A percentile compares a stretch with the other conserved stretches of the same genome.
These are phyloP conservation scores for Microcebus griseorufus DNA, from an alignment of 2,113 vertebrate species.

Conservation along the genomic window DNA sequence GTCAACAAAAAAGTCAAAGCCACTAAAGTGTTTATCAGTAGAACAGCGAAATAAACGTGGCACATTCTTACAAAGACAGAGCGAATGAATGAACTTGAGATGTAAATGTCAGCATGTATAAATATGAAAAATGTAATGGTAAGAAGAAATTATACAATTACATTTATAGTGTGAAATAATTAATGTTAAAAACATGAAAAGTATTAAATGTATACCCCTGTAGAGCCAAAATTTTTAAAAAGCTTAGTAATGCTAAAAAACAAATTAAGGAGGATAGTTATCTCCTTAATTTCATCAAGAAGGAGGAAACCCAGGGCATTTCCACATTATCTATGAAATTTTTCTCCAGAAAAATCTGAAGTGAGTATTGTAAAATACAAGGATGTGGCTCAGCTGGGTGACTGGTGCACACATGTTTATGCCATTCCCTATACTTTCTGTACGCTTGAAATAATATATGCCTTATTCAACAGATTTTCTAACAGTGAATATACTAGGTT, in stretches of 20 bases:
- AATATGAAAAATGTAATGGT: background rate
- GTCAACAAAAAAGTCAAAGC: background rate
- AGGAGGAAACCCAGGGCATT: background rate
- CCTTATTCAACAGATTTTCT: background rate
- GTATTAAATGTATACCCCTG: background rate
- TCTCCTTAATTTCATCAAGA: background rate
- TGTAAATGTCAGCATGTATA: background rate
- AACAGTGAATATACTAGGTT: background rate
- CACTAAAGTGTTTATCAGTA: background rate
- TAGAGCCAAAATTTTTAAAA: background rate
- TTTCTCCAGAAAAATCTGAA: background rate
- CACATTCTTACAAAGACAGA: background rate
- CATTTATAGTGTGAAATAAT: background rate
- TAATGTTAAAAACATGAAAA: background rate
- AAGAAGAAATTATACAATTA: background rate
- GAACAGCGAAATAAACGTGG: background rate
- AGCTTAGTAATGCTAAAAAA: background rate
- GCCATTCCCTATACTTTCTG: background rate
- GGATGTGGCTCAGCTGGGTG: background rate
- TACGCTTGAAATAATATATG: background rate
- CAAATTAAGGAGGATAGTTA: background rate
- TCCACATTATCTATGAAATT: background rate
- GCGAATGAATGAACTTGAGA: background rate
- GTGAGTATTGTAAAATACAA: background rate
- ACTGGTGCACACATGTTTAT: background rate